phyloP scores from a whole-genome alignment of 2,113 vertebrate genomes.

The Microcebus ravelobensis region DNA sequence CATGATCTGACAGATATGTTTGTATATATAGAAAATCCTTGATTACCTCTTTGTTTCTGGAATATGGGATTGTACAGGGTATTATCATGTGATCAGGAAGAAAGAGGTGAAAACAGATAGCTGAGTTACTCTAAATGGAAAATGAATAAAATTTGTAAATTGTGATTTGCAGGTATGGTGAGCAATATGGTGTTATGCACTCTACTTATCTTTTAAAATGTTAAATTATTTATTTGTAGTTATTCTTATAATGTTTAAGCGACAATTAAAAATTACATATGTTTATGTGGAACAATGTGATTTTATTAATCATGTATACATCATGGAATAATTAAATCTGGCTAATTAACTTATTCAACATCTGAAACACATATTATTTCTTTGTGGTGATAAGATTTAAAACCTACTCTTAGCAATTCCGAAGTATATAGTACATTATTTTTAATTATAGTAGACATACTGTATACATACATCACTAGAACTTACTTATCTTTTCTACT shows the following conservation, averaged over 20 bases:
- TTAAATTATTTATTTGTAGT: background rate
- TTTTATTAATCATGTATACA: background rate
- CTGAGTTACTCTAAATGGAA: background rate
- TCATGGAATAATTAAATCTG: background rate
- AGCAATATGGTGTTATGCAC: background rate
- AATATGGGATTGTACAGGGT: background rate
- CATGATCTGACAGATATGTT: background rate
- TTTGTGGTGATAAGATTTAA: background rate
- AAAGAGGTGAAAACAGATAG: background rate
- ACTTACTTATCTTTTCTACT: background rate
- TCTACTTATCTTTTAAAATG: background rate
- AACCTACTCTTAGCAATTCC: background rate
- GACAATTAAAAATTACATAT: background rate
- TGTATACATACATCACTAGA: background rate
- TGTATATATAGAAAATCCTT: background rate
- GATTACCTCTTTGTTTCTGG: background rate
- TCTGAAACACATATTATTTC: background rate
- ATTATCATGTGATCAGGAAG: too few species aligned
- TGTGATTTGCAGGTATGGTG: background rate
- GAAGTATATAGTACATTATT: background rate
- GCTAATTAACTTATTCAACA: background rate
- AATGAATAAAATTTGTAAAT: background rate
- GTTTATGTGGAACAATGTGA: background rate
- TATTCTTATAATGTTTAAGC: background rate
- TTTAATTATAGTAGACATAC: background rate